Percentiles rank a stretch among this genome's conserved stretches.
phyloP scores from a whole-genome alignment of 2,797 vertebrate species.

The Pseudopleuronectes americanus region DNA sequence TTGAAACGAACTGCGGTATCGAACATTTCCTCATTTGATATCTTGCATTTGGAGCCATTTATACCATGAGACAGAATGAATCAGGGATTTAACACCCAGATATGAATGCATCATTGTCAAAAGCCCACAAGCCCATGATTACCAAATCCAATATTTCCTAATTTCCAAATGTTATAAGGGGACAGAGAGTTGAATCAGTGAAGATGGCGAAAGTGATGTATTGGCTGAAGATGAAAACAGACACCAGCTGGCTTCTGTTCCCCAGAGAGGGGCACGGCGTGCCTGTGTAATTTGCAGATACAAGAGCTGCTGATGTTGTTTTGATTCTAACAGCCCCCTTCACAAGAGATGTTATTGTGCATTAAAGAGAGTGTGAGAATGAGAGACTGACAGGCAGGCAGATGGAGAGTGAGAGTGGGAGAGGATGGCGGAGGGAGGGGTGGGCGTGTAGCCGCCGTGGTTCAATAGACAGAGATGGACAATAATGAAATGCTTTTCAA shows the following conservation, averaged over 20 bases:
- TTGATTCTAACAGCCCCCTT: conserved; percentile 84
- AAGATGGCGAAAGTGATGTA: conserved; percentile 81
- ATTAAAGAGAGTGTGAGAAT: conserved; percentile 76
- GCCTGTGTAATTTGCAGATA: conserved; percentile 86
- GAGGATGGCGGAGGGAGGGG: conserved; percentile 33
- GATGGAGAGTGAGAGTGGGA: conserved; percentile 42
- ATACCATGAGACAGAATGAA: conserved; percentile 50
- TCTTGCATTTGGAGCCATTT: conserved; percentile 57
- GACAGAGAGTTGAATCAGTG: conserved; percentile 75
- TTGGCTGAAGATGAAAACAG: conserved; percentile 87
- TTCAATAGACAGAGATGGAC: conserved; percentile 60
- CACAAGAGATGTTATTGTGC: conserved; percentile 84
- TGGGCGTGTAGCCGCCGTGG: conserved; percentile 23
- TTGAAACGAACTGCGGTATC: conserved; percentile 46
- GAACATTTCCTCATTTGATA: conserved; percentile 59
- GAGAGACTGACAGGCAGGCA: conserved; percentile 70
- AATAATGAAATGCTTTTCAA: conserved; percentile 68
- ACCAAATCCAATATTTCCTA: conserved; percentile 78
- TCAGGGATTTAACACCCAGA: conserved; percentile 56
- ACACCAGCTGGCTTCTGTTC: conserved; percentile 85
- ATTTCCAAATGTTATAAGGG: conserved; percentile 80
- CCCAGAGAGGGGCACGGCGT: conserved; percentile 76
- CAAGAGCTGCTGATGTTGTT: conserved; percentile 84
- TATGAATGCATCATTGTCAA: conserved; percentile 69
- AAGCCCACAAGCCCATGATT: conserved; percentile 69